Percentiles rank a stretch among this genome's conserved stretches.
Conservation (phyloP, 2,797 vertebrate genomes). For the Leuciscus waleckii region DNA sequence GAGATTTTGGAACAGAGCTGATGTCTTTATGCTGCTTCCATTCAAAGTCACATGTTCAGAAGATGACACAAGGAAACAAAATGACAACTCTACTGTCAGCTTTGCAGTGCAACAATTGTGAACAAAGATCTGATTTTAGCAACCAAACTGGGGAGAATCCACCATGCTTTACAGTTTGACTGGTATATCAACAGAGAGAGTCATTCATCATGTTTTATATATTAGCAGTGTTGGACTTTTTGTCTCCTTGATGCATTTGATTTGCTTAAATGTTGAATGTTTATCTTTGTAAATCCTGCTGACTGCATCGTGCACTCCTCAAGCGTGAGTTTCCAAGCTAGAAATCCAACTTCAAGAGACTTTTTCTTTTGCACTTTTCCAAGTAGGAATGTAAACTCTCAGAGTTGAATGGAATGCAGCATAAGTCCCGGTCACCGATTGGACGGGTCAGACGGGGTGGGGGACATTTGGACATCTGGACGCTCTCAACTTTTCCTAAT, state of each 20-base stretch:
- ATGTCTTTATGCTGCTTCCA: constrained; percentile 3
- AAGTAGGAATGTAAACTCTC: background rate
- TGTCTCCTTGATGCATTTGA: background rate
- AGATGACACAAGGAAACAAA: background rate
- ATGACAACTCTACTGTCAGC: background rate
- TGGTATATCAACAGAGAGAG: background rate
- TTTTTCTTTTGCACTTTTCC: background rate
- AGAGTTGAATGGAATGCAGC: background rate
- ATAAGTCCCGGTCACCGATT: background rate
- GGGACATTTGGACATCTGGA: background rate
- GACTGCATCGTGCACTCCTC: background rate
- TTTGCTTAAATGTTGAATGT: constrained; percentile 9
- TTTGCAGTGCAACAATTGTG: background rate
- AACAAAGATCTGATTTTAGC: background rate
- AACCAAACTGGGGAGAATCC: background rate
- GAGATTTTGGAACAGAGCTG: background rate
- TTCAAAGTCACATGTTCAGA: background rate
- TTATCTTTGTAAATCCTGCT: background rate
- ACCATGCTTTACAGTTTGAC: background rate
- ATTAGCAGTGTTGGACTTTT: constrained; percentile 11
- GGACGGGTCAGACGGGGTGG: background rate
- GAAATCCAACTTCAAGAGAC: constrained; percentile 1
- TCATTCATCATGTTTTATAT: background rate
- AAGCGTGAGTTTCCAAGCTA: background rate
- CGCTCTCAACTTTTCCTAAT: background rate